A percentile compares a stretch with the other conserved stretches of the same genome.
Evolutionary conservation across 2,888 invertebrate genomes (phyloP).

Genomic region (Platycnemis pennipes): DNA sequence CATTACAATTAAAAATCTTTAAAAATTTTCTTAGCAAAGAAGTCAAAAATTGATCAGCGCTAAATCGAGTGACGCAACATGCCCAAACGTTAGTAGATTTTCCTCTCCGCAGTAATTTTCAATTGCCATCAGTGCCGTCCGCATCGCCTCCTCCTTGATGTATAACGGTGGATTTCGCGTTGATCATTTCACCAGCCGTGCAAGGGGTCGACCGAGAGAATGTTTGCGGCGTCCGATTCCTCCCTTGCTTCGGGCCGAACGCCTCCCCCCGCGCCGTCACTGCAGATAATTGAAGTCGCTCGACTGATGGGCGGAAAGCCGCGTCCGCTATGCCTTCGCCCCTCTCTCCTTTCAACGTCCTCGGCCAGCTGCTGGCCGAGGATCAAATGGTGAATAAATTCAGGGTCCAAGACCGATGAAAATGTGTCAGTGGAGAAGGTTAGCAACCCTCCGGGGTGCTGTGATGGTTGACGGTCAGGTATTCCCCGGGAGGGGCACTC

Average conservation of each 20-base stretch:
- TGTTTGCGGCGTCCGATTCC: background rate
- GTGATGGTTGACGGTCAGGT: background rate
- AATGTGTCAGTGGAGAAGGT: background rate
- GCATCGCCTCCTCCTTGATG: too few relatives aligned
- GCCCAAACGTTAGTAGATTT: too few relatives aligned
- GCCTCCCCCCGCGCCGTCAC: background rate
- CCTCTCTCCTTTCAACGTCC: background rate
- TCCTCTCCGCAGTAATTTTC: too few relatives aligned
- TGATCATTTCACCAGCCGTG: too few relatives aligned
- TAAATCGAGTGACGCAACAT: too few relatives aligned
- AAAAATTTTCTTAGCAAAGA: too few relatives aligned
- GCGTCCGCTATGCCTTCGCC: too few relatives aligned
- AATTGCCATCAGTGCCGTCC: too few relatives aligned
- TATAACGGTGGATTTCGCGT: too few relatives aligned
- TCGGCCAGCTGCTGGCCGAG: background rate
- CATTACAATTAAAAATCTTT: too few relatives aligned
- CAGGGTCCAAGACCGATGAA: background rate
- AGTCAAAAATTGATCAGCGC: too few relatives aligned
- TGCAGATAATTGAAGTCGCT: background rate
- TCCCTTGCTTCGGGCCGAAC: background rate
- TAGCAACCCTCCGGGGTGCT: background rate
- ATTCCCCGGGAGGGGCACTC: too few relatives aligned
- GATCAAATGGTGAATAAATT: background rate
- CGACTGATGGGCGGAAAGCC: background rate
- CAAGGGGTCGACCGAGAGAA: background rate